phyloP scores from a whole-genome alignment of 2,113 vertebrate species.

The Lampris megalopsis region DNA sequence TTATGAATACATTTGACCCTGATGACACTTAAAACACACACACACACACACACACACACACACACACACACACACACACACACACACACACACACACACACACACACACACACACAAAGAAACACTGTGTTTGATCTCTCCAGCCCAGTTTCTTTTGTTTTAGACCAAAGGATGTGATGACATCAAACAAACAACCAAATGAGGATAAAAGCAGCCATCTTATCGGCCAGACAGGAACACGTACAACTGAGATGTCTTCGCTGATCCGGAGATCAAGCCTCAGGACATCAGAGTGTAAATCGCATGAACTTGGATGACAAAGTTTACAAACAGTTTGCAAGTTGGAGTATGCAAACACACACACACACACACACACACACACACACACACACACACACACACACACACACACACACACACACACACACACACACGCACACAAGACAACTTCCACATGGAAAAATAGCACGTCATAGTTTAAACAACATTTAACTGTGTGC shows the following conservation, averaged over 20 bases:
- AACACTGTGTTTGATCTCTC: not conserved
- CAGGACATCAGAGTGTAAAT: conserved; percentile 25
- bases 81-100: not conserved
- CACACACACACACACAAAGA: not conserved
- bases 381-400: not conserved
- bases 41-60: not conserved
- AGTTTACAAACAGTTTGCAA: not conserved
- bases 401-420: conserved; percentile 1
- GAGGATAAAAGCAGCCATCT: conserved; percentile 24
- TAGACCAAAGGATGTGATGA: conserved; percentile 22
- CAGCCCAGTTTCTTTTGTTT: conserved; percentile 4
- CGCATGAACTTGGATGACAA: conserved; percentile 21
- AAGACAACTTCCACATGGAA: too few relatives aligned
- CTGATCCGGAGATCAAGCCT: conserved; percentile 12
- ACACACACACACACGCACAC: not conserved
- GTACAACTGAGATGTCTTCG: conserved; percentile 22
- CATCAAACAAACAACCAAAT: conserved; percentile 46
- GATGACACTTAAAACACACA: not conserved
- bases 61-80: conserved; percentile 6
- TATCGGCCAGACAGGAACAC: conserved; percentile 40
- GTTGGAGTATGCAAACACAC: not conserved
- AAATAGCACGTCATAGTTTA: too few relatives aligned
- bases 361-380: not conserved
- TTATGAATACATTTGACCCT: conserved; percentile 47
- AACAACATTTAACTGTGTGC: too few relatives aligned